Percentiles rank a stretch among this genome's conserved stretches.
These are phyloP conservation scores for Pleuronectes platessa DNA, from an alignment of 2,113 vertebrate species.

Conservation along the genomic window DNA sequence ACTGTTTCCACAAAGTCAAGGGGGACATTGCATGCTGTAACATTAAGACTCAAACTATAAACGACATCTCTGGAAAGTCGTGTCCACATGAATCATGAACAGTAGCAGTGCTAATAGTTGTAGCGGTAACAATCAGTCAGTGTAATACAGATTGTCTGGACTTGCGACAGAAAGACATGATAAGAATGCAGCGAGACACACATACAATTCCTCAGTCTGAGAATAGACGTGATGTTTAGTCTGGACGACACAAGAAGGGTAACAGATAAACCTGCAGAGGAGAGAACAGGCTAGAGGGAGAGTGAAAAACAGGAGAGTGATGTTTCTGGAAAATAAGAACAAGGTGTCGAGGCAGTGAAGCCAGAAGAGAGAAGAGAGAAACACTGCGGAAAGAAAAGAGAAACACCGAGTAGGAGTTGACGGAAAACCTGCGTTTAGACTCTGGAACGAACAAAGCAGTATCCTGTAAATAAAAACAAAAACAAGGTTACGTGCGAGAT, in stretches of 20 bases:
- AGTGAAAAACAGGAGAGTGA: not conserved
- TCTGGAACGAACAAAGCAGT: conserved; percentile 5
- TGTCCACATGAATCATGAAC: not conserved
- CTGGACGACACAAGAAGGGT: conserved; percentile 55
- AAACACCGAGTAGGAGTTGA: conserved; percentile 18
- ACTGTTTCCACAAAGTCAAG: not conserved
- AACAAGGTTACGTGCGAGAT: conserved; percentile 22
- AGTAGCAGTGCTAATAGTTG: not conserved
- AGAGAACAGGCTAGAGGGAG: not conserved
- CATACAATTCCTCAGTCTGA: conserved; percentile 54
- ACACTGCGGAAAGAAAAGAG: not conserved
- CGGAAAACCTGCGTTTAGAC: not conserved
- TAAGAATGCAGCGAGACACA: conserved; percentile 34
- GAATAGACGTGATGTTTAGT: conserved; percentile 69
- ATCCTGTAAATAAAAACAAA: conserved; percentile 16
- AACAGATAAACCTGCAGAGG: conserved; percentile 40
- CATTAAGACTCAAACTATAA: not conserved
- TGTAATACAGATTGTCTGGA: conserved; percentile 13
- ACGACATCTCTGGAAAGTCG: not conserved
- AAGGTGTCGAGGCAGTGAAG: not conserved
- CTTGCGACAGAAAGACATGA: conserved; percentile 26
- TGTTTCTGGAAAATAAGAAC: conserved; percentile 27
- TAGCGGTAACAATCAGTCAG: not conserved
- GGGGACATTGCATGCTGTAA: not conserved
- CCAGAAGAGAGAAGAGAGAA: not conserved